A percentile compares a stretch with the other conserved stretches of the same genome.
Evolutionary conservation across 2,113 vertebrate species (phyloP).

Genomic region (Fregetta grallaria): DNA sequence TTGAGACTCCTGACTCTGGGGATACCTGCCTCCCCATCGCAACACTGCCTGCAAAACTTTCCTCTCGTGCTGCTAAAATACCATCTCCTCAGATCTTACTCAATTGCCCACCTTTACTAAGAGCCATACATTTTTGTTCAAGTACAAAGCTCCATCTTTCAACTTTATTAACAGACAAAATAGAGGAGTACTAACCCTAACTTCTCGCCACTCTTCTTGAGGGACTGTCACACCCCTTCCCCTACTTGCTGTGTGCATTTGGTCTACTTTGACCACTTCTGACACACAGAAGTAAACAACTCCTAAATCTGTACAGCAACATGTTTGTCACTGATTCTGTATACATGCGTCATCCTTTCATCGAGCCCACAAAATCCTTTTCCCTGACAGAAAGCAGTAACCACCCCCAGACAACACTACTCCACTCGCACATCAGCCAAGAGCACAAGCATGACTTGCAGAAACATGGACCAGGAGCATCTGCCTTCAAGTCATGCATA

Average conservation of each 20-base stretch:
- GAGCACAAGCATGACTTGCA: accelerated
- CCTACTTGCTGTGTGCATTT: not conserved
- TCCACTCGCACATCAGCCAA: not conserved
- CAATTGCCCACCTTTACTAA: not conserved
- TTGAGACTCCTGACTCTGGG: not conserved
- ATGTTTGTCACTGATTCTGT: not conserved
- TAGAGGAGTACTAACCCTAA: not conserved
- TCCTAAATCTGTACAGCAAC: not conserved
- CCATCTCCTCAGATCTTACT: not conserved
- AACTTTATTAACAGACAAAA: not conserved
- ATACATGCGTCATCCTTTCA: not conserved
- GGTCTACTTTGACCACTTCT: not conserved
- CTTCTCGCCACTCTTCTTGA: not conserved
- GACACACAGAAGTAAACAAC: not conserved
- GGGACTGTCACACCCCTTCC: not conserved
- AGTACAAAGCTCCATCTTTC: not conserved
- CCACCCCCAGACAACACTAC: not conserved
- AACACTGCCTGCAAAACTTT: not conserved
- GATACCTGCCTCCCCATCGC: not conserved
- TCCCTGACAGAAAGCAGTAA: not conserved
- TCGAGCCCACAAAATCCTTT: not conserved
- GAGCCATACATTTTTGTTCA: not conserved
- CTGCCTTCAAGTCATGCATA: not conserved
- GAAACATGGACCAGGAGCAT: accelerated
- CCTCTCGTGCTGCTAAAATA: not conserved